A percentile compares a stretch with the other conserved stretches of the same genome.
phyloP scores from a whole-genome alignment of 2,888 invertebrate genomes.

The Dynastes hyllus region DNA sequence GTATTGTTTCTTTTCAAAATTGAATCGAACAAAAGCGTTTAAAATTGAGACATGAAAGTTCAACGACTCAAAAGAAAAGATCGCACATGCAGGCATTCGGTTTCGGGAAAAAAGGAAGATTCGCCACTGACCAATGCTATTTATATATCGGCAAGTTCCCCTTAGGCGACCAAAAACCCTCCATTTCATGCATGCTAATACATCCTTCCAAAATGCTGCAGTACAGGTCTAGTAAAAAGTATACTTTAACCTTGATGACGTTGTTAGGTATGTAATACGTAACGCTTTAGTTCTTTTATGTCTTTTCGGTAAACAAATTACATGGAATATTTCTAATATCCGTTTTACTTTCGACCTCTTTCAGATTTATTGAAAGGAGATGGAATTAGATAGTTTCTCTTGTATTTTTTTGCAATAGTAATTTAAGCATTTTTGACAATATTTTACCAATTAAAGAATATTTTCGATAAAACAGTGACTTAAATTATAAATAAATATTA shows the following conservation, averaged over 20 bases:
- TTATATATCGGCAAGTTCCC: constrained; percentile 1
- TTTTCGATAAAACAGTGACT: no score
- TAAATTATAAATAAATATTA: no score
- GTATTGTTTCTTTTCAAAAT: no score
- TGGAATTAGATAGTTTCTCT: no score
- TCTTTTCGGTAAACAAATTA: background rate
- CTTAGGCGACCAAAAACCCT: background rate
- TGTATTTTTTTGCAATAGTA: no score
- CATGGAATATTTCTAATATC: no score
- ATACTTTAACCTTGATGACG: background rate
- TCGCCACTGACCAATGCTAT: background rate
- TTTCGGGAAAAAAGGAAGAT: background rate
- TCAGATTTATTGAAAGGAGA: no score
- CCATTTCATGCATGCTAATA: background rate
- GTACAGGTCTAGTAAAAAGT: background rate
- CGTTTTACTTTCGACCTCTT: no score
- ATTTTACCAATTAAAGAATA: no score
- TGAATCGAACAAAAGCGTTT: no score
- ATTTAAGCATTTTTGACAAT: no score
- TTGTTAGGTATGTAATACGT: background rate
- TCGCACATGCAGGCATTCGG: background rate
- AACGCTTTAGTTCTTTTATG: background rate
- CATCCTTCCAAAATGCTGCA: background rate
- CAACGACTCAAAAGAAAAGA: constrained; percentile 3
- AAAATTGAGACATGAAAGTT: background rate